phyloP scores from a whole-genome alignment of 2,113 vertebrate species.

The Pollimyrus isidori region DNA sequence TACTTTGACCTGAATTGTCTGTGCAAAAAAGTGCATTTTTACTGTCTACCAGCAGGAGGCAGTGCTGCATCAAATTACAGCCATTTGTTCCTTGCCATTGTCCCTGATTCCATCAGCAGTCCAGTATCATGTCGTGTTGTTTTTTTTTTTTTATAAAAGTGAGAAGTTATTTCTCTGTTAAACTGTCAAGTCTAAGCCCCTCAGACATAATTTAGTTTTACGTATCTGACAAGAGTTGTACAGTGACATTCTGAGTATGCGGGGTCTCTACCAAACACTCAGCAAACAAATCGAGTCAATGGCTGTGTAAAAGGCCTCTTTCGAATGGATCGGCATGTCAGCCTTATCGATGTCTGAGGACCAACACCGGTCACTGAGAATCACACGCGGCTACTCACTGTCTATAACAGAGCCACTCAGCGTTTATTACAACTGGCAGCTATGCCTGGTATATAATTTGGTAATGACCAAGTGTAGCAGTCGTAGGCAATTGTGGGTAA shows the following conservation, averaged over 20 bases:
- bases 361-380: not conserved
- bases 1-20: constrained; percentile 20
- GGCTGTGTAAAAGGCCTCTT: not conserved
- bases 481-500: not conserved
- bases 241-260: not conserved
- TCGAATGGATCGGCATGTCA: not conserved
- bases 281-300: not conserved
- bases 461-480: not conserved
- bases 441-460: not conserved
- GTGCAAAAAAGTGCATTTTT: constrained; percentile 12
- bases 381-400: not conserved
- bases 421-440: not conserved
- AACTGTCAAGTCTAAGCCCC: not conserved
- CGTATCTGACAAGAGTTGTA: not conserved
- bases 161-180: not conserved
- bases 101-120: not conserved
- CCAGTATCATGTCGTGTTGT: not conserved
- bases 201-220: not conserved
- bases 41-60: constrained; percentile 45
- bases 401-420: not conserved
- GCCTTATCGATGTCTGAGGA: not conserved
- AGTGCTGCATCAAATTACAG: constrained; percentile 38
- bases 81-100: not conserved
- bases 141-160: not conserved
- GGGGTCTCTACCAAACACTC: not conserved